These are phyloP conservation scores for Leucophora obtusa DNA, from an alignment of 2,888 invertebrate species.

Conservation along the genomic window DNA sequence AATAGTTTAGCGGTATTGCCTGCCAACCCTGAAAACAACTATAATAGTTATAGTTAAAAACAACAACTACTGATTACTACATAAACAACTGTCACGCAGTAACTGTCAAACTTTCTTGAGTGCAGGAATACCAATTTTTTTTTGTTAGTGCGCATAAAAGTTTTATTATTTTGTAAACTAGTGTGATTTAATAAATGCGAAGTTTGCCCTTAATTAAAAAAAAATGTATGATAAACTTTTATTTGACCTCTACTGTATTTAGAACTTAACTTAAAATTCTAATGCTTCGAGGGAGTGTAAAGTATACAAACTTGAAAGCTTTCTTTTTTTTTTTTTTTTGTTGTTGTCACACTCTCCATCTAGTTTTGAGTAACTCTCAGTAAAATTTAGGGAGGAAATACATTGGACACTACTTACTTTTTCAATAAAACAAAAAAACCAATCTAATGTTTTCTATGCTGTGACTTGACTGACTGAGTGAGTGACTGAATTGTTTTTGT, in stretches of 20 bases:
- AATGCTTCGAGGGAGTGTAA: background rate
- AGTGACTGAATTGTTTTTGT: constrained; percentile 26
- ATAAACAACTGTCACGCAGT: no score
- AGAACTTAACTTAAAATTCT: constrained; percentile 20
- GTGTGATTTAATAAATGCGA: no score
- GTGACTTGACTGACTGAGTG: no score
- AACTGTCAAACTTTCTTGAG: no score
- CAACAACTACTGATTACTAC: no score
- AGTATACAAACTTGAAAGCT: constrained; percentile 46
- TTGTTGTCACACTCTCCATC: constrained; percentile 29
- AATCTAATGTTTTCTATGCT: constrained; percentile 14
- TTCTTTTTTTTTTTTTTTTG: constrained; percentile 26
- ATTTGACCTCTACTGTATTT: constrained; percentile 10
- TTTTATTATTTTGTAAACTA: no score
- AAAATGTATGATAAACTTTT: background rate
- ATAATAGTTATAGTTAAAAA: no score
- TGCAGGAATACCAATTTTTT: no score
- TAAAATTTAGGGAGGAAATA: constrained; percentile 10
- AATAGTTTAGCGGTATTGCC: no score
- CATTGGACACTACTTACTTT: constrained; percentile 4
- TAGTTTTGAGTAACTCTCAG: background rate
- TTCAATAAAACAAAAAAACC: background rate
- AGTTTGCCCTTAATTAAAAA: background rate
- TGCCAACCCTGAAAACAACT: no score
- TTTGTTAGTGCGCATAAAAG: no score